A percentile compares a stretch with the other conserved stretches of the same genome.
Conservation (phyloP, 1,140 invertebrate genomes). For the Andrena cerasifolii region DNA sequence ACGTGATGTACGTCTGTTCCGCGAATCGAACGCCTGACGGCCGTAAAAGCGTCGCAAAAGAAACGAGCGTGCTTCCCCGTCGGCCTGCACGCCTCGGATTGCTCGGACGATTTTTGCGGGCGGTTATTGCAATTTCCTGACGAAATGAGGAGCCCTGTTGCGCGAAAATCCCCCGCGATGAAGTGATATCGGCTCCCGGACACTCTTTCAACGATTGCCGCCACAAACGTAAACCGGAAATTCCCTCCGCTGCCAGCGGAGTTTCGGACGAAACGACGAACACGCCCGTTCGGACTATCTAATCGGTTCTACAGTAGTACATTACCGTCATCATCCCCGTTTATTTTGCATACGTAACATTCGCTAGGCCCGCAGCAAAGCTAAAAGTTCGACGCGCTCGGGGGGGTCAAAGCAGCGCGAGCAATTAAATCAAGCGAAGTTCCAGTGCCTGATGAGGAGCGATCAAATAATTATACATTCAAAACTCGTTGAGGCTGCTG, state of each 20-base stretch:
- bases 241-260: no score
- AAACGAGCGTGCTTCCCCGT: not conserved
- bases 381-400: not conserved
- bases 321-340: not conserved
- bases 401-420: not conserved
- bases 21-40: not conserved
- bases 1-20: constrained; percentile 37
- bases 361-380: not conserved
- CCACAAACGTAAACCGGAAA: no score
- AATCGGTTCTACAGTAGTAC: no score
- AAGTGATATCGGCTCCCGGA: no score
- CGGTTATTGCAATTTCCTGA: not conserved
- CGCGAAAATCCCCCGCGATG: no score
- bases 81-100: no score
- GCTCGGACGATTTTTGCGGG: not conserved
- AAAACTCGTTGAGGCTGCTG: constrained; percentile 13
- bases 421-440: constrained; percentile 27
- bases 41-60: not conserved
- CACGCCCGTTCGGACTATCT: no score
- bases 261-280: no score
- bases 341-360: not conserved
- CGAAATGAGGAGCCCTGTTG: no score
- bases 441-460: not conserved
- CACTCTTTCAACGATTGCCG: no score
- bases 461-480: constrained; percentile 32